Evolutionary conservation across 1,140 invertebrate genomes (phyloP), one percentile per base, ranked within the genome.

Genomic region (Macrobrachium rosenbergii): DNA sequence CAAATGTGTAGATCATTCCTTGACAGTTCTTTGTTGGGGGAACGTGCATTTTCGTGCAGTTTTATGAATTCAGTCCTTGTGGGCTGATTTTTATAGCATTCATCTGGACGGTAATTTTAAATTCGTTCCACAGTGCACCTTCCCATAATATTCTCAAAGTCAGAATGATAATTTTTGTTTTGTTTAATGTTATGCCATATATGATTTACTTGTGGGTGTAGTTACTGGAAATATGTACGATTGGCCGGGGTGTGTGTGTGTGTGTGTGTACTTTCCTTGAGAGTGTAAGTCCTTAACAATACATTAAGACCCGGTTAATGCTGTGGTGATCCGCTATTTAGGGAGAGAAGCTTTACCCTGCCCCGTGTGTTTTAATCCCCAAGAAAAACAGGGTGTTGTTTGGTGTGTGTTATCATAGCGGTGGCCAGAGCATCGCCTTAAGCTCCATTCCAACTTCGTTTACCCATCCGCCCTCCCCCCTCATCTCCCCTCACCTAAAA

Each of bases 351-450:
- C 37, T 67, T 0, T 16, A 6, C 45, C 58, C 63, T 45, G 28
- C 28, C 79, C 64, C 45, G 80, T 72, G 80, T 82, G 80, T 82
- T 69, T 82, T 82, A 82, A 82, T 82, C 80, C 63, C 12, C 80
- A 82, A 82, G 63, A 72, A 82, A 82, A 82, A 82, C 80, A 82
- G 37, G 23, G 80, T 58, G 28, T 43, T 82, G 80, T 82, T 72
- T 72, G 80, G 63, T 82, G 80, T 82, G 63, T 82, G 63, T 82
- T 62, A 43, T 23, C 63, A 52, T n/a, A 28, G 76, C 76, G 59
- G 23, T 19, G n/a, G 17, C n/a, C 72, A 17, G 23, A 23, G 14
- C 45, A n/a, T 75, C 72, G 45, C 72, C 72, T 37, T 21, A 52
- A 52, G 52, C 52, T 52, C 52, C 52, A 52, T 52, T 52, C 52